phyloP scores from a whole-genome alignment of 2,797 vertebrate genomes.

The Acipenser oxyrinchus region DNA sequence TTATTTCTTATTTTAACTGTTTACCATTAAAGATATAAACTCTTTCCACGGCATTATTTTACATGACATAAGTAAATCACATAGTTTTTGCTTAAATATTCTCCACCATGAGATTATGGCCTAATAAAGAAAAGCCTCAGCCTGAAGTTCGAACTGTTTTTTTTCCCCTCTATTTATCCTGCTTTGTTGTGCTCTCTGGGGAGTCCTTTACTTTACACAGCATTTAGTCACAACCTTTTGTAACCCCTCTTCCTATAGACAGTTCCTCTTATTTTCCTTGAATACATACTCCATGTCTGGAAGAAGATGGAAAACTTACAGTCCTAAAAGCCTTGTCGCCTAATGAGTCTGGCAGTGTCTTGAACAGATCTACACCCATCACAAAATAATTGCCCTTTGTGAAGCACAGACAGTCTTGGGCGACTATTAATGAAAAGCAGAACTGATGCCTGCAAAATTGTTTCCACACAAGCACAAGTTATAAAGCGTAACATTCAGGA shows the following conservation, averaged over 20 bases:
- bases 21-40: too few species aligned
- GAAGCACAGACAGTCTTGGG: conserved; percentile 51
- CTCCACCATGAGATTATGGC: neutral
- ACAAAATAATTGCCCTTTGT: conserved; percentile 63
- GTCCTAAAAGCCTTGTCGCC: conserved; percentile 3
- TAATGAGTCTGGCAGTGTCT: conserved; percentile 27
- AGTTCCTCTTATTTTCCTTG: conserved; percentile 38
- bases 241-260: conserved; percentile 51
- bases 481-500: conserved; percentile 69
- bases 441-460: conserved; percentile 60
- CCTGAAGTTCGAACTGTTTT: conserved; percentile 69
- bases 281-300: conserved; percentile 62
- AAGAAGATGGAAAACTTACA: conserved; percentile 65
- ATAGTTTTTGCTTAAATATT: neutral
- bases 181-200: conserved; percentile 66
- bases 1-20: too few species aligned
- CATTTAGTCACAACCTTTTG: conserved; percentile 63
- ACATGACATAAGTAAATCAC: neutral
- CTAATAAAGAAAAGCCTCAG: conserved; percentile 31
- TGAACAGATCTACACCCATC: conserved; percentile 63
- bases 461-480: conserved; percentile 63
- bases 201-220: conserved; percentile 65
- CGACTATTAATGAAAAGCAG: conserved; percentile 76
- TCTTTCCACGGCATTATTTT: neutral
- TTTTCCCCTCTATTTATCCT: conserved; percentile 62